Percentiles rank a stretch among this genome's conserved stretches.
These are phyloP conservation scores for Athalia cordata DNA, from an alignment of 2,888 invertebrate genomes.

Conservation along the genomic window DNA sequence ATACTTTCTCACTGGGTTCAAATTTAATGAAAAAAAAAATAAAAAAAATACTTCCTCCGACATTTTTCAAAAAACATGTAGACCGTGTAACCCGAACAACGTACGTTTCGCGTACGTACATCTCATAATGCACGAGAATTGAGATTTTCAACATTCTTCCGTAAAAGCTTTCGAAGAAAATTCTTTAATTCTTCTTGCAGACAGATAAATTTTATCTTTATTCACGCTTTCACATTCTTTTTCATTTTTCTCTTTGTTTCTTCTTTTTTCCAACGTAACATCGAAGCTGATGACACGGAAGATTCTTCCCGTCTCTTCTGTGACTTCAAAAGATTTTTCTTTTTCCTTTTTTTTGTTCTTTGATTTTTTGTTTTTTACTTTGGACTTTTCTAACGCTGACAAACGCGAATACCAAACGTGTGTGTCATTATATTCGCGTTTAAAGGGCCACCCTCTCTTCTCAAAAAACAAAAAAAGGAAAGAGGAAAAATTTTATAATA, in stretches of 20 bases:
- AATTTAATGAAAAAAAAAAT: no score
- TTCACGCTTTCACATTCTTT: neutral
- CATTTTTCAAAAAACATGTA: no score
- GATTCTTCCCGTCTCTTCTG: neutral
- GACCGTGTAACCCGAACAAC: no score
- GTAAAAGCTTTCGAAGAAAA: neutral
- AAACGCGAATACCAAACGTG: neutral
- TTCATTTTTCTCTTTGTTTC: neutral
- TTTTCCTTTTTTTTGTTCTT: neutral
- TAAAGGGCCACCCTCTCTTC: neutral
- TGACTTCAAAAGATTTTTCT: constrained; percentile 19
- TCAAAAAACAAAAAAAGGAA: neutral
- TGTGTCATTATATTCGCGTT: neutral
- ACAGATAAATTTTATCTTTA: neutral
- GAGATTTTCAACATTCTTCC: no score
- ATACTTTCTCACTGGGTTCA: no score
- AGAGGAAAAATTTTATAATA: neutral
- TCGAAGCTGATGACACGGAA: constrained; percentile 11
- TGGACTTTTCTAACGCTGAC: neutral
- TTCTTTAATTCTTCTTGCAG: neutral
- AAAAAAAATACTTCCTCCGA: no score
- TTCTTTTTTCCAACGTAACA: neutral
- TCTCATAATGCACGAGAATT: no score
- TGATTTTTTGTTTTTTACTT: neutral
- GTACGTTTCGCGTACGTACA: no score